Base-by-base conservation (phyloP, 2,888 invertebrate species). In the Neria commutata region DNA sequence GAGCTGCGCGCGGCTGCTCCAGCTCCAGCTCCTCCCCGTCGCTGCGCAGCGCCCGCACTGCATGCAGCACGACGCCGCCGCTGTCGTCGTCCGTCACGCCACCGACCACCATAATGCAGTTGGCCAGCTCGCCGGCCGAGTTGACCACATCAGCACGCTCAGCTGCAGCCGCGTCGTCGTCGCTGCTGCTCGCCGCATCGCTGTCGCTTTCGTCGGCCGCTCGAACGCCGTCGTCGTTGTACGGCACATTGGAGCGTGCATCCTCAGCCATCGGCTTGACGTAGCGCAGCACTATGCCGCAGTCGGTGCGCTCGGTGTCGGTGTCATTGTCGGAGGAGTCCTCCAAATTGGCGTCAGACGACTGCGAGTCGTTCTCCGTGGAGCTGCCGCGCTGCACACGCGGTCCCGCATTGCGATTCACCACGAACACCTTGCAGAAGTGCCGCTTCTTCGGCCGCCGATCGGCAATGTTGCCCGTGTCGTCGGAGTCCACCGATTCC, bases 391-490 rank as follows among this genome's bases (percentile, higher is more conserved):
- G 54, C 17, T 29, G 55, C 1, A 34, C 34, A 23, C 64, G 62
- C 42, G 60, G 63, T n/a, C 68, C 70, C 3, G 64, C 63, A 58
- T 72, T 72, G 6, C 87, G 87, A 71, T 89, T 89, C 19, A 89
- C 88, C 1, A 89, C 86, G 73, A 89, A 89, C 17, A 89, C 87
- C 56, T 88, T 85, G 33, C 88, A 87, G 72, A 89, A 90, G 37
- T 82, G 78, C 55, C 83, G 82, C 53, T 83, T 83, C 64, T 84
- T 84, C 11, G 83, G 80, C 51, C 84, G 83, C 1, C 73, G 84
- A 82, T 77, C 87, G 74, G 77, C 87, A 73, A 77, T 86, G 66
- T 75, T 84, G 14, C 88, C 88, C 0, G 84, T 84, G 66, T 85
- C 85, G 67, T 85, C 84, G 17, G 82, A 84, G 65, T 85, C 85